Evolutionary conservation across 23 tunicate genomes (phyloP).

Genomic region (Oikopleura dioica): DNA sequence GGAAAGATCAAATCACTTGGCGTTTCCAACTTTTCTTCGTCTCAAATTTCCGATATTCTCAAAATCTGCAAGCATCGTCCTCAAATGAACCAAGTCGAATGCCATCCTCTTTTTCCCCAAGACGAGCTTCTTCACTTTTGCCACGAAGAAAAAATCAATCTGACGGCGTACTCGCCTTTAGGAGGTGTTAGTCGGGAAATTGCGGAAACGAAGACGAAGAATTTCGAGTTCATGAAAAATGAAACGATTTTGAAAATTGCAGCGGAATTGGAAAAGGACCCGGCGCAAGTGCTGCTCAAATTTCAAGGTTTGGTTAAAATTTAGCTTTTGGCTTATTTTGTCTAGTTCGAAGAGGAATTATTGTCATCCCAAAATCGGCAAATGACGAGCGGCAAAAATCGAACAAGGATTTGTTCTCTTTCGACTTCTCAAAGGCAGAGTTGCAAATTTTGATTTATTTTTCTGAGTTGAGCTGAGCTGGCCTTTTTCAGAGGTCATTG

Average conservation of each 20-base stretch:
- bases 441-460: too few species aligned
- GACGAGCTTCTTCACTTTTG: not conserved
- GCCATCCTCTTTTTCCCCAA: not conserved
- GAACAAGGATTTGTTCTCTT: not conserved
- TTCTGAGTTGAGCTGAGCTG: too few species aligned
- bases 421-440: not conserved
- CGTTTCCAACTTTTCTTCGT: not conserved
- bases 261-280: not conserved
- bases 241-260: not conserved
- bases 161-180: not conserved
- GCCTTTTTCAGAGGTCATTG: too few species aligned
- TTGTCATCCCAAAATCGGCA: not conserved
- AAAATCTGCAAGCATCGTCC: slow-evolving; percentile 4
- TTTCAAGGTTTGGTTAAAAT: too few species aligned
- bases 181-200: not conserved
- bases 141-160: not conserved
- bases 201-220: not conserved
- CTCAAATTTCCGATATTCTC: not conserved
- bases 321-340: too few species aligned
- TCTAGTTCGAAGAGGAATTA: not conserved
- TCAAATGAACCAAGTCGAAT: slow-evolving; percentile 12
- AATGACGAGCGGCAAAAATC: not conserved
- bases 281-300: not conserved
- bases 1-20: not conserved
- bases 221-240: not conserved